Evolutionary conservation across 2,113 vertebrate species (phyloP), one percentile per base, ranked within the genome.

Genomic region (Mustela lutreola): DNA sequence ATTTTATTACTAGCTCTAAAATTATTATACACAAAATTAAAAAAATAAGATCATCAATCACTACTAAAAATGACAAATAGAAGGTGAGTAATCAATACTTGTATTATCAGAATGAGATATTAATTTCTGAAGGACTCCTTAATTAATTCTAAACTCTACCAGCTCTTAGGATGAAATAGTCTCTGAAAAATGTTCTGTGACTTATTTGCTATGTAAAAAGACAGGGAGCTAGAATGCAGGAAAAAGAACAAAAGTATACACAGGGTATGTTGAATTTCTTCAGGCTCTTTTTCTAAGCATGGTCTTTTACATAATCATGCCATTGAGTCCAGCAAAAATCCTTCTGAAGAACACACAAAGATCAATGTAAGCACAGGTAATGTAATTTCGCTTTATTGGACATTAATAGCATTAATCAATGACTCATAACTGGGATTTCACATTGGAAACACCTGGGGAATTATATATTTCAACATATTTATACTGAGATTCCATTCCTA

Each of bases 21-120:
- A 97, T 96, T 79, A 75, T 7, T 90, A 81, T 28, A 62, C 12
- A 42, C 91, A 87, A 87, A 95, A 73, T 89, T 79, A 11, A 70
- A 33, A 91, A 96, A 92, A 85, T 33, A 75, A 62, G 12, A 24
- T 50, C 39, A 96, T 88, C 33, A 48, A 39, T 91, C 76, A 92
- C 36, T 85, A 50, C n/a, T 65, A 78, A 75, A 73, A 97, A 81
- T 65, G 81, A 84, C 63, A 85, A 95, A 65, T 86, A 56, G 94
- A 79, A 82, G 28, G 6, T 82, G 58, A 92, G 39, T 95, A 89
- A 86, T 97, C 60, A 82, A 71, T 28, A 84, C 63, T 65, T 78
- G 21, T 62, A 60, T 67, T 79, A 95, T 85, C 71, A 76, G 33
- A 39, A 91, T 92, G 60, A 83, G 31, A 58, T 45, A 70, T 63